Conservation (phyloP, 2,113 vertebrate species). For the Piaya cayana region DNA sequence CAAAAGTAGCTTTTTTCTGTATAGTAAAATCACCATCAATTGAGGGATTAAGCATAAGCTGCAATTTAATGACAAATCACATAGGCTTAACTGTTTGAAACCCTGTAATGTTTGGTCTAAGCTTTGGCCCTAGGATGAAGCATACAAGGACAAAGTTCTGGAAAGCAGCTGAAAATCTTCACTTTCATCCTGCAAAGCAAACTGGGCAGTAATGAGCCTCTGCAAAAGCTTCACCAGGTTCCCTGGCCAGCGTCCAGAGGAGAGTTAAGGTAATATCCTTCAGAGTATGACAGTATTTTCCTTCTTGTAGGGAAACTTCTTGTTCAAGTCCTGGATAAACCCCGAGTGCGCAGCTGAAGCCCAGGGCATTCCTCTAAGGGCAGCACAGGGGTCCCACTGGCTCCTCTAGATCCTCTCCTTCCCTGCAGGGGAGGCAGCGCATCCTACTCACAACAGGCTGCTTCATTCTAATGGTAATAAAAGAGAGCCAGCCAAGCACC, state of each 20-base stretch:
- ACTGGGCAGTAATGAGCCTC: constrained; percentile 1
- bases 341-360: background rate
- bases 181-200: background rate
- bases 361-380: background rate
- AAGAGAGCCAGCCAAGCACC: background rate
- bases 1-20: background rate
- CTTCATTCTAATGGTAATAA: background rate
- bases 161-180: background rate
- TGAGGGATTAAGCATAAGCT: background rate
- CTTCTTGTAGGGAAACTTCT: background rate
- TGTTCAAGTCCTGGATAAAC: background rate
- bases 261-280: background rate
- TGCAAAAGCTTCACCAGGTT: background rate
- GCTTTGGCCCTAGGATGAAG: background rate
- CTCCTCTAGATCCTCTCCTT: background rate
- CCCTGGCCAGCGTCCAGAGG: background rate
- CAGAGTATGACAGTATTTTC: background rate
- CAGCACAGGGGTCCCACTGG: fast-evolving
- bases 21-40: background rate
- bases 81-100: background rate
- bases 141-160: background rate
- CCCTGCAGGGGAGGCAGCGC: background rate
- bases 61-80: background rate
- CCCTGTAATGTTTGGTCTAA: background rate
- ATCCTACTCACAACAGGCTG: background rate